Conservation (phyloP, 2,797 vertebrate genomes). For the Falco naumanni region DNA sequence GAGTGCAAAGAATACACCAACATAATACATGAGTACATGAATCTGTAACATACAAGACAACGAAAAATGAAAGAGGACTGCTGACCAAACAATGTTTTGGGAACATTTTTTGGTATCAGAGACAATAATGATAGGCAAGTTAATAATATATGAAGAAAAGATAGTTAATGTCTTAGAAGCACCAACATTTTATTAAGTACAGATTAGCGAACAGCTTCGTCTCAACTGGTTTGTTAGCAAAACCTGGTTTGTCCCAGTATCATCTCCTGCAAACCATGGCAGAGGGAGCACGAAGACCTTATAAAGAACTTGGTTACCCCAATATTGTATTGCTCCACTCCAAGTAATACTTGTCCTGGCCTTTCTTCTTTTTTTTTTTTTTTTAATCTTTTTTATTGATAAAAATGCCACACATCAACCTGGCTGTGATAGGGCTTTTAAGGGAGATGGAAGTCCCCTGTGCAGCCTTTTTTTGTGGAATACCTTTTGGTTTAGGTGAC, state of each 20-base stretch:
- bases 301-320: neutral
- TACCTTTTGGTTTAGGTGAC: neutral
- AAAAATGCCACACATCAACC: neutral
- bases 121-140: neutral
- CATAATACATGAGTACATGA: neutral
- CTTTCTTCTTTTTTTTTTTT: neutral
- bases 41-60: neutral
- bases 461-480: neutral
- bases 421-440: neutral
- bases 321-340: neutral
- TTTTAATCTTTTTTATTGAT: neutral
- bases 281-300: neutral
- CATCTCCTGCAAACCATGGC: neutral
- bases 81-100: neutral
- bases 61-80: neutral
- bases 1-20: neutral
- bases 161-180: neutral
- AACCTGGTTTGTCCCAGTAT: neutral
- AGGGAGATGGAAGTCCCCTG: neutral
- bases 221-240: neutral
- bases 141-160: neutral
- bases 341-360: neutral
- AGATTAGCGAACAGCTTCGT: conserved; percentile 34
- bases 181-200: conserved; percentile 30
- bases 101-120: conserved; percentile 7